phyloP scores from a whole-genome alignment of 2,797 vertebrate species.

The Gadopsis bispinosus region DNA sequence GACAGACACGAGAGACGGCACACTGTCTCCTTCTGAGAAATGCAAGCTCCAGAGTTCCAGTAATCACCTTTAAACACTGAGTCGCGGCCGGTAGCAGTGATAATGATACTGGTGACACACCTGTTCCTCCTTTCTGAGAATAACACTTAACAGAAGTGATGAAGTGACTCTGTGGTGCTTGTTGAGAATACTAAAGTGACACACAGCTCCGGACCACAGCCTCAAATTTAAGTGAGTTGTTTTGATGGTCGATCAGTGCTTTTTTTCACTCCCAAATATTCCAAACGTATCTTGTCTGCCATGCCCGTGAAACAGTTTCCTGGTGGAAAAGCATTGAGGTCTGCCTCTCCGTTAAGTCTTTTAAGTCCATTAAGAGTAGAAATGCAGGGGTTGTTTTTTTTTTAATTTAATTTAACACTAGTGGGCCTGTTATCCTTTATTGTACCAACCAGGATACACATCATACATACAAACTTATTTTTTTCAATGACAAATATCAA shows the following conservation, averaged over 20 bases:
- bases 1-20: background rate
- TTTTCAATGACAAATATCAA: background rate
- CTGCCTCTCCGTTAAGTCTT: background rate
- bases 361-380: too few relatives aligned
- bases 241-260: background rate
- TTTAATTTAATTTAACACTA: background rate
- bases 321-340: background rate
- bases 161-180: background rate
- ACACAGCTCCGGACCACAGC: background rate
- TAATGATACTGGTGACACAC: background rate
- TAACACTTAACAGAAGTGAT: background rate
- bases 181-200: background rate
- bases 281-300: background rate
- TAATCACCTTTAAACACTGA: too few relatives aligned
- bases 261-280: background rate
- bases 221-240: background rate
- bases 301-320: background rate
- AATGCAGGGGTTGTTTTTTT: background rate
- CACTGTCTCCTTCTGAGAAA: background rate
- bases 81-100: background rate
- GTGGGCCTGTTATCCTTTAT: background rate
- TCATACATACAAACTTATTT: background rate
- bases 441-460: background rate
- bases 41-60: background rate
- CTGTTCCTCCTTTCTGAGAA: background rate